Base-by-base conservation (phyloP, 2,888 invertebrate species). In the Scrobipalpa atriplicella region DNA sequence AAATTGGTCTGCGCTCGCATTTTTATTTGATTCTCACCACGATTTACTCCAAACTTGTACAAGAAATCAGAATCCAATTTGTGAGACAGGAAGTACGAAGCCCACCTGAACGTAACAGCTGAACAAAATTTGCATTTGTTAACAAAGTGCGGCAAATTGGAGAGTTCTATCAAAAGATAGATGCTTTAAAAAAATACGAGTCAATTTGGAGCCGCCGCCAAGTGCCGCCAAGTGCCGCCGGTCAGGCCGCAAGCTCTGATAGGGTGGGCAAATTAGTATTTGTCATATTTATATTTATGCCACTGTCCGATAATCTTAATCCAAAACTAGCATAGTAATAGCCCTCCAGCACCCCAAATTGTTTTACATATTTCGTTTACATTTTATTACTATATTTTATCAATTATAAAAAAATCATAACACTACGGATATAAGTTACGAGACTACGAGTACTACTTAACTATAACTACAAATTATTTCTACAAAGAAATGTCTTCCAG, bases 11-110 rank as follows among this genome's bases (percentile, higher is more conserved):
- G 16, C 47, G 43, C 16, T 47, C 16, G 16, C 5, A 2, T 47
- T 47, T 47, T 47, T 16, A 47, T 47, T 47, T 47, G 47, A 47
- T 47, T 47, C 16, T 1, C 43, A 47, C 8, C n/a, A 16, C n/a
- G n/a, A 16, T n/a, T 16, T n/a, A n/a, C n/a, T n/a, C 47, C 47
- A 47, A 47, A 47, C n/a, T 47, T 47, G 2, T 47, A 47, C 16
- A 16, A 47, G 47, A 47, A 47, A 47, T 47, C n/a, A 47, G 47
- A 47, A 47, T 47, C 47, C 47, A 47, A 47, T 47, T 47, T 47
- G 47, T 47, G 47, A 29, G 29, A 47, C 47, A 47, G 47, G 47
- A 47, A 47, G 43, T 13, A 43, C 11, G 47, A 47, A 29, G 29
- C 47, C 47, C 47, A 47, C 47, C 47, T 47, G n/a, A 47, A n/a